These are phyloP conservation scores for Drosophila funebris DNA, from an alignment of 1,140 invertebrate species.

Conservation along the genomic window DNA sequence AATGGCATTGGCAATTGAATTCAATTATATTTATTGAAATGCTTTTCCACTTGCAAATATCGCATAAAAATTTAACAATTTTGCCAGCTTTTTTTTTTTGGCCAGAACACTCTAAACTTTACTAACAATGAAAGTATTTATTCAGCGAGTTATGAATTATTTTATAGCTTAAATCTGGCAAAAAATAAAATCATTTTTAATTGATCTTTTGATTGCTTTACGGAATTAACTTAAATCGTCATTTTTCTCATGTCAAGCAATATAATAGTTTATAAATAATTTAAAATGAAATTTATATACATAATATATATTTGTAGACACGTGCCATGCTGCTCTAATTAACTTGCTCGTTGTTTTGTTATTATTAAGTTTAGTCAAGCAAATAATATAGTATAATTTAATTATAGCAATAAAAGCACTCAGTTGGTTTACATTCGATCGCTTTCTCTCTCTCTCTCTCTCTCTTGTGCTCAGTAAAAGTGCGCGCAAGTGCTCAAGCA, in stretches of 20 bases:
- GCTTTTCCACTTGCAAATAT: conserved; percentile 22
- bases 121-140: conserved; percentile 20
- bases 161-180: background rate
- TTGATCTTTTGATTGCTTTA: conserved; percentile 6
- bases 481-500: too few species aligned
- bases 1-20: conserved; percentile 54
- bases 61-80: background rate
- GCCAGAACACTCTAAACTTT: background rate
- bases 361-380: too few species aligned
- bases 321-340: too few species aligned
- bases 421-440: too few species aligned
- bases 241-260: background rate
- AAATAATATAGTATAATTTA: too few species aligned
- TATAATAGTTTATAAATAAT: background rate
- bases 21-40: conserved; percentile 59
- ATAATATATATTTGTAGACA: background rate
- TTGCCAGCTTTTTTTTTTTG: background rate
- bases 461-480: too few species aligned
- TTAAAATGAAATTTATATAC: background rate
- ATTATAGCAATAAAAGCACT: too few species aligned
- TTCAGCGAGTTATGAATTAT: background rate
- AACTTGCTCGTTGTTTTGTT: too few species aligned
- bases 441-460: too few species aligned
- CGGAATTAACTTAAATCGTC: background rate
- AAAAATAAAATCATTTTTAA: background rate